Base-by-base conservation (phyloP, 2,888 invertebrate species). In the Bembecia ichneumoniformis region DNA sequence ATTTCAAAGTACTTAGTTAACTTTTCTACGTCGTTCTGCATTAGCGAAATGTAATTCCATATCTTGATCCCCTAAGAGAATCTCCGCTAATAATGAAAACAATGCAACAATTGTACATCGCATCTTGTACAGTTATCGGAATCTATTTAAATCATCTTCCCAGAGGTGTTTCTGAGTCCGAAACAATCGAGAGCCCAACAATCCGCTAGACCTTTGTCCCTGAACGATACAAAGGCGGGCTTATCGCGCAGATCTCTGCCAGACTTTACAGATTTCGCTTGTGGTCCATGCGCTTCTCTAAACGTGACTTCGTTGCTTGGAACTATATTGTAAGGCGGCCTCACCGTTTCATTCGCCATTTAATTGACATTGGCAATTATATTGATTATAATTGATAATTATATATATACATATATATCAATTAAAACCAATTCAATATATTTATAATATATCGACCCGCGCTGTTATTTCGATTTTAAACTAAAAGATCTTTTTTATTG, bases 161-260 rank as follows among this genome's bases (percentile, higher is more conserved):
- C 57, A 56, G 57, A 58, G 58, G 57, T 60, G 15, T 48, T 49
- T 55, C 51, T 28, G 51, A 47, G 52, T 52, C 51, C 49, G 35
- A 52, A 55, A 52, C 52, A 54, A 50, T 54, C 52, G 49, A 45
- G 45, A 62, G 59, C 58, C 63, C 20, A 28, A 28, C 20, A 66
- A 70, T 68, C 66, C 67, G 63, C 60, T 58, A 68, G 74, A 77
- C 80, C 81, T 81, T 80, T 78, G 77, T 77, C 64, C 59, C 66
- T 62, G 68, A 63, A 60, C 59, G 55, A 60, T 60, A 75, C 71
- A 73, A 76, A 74, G 66, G 63, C 66, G 56, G 63, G 61, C 65
- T 71, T 78, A 79, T 78, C 78, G 56, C 59, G 55, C 58, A 56
- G 58, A 79, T 79, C 78, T 69, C 62, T 56, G 59, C 64, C 58